Percentiles rank a stretch among this genome's conserved stretches.
These are phyloP conservation scores for Mamestra brassicae DNA, from an alignment of 2,888 invertebrate genomes.

Conservation along the genomic window DNA sequence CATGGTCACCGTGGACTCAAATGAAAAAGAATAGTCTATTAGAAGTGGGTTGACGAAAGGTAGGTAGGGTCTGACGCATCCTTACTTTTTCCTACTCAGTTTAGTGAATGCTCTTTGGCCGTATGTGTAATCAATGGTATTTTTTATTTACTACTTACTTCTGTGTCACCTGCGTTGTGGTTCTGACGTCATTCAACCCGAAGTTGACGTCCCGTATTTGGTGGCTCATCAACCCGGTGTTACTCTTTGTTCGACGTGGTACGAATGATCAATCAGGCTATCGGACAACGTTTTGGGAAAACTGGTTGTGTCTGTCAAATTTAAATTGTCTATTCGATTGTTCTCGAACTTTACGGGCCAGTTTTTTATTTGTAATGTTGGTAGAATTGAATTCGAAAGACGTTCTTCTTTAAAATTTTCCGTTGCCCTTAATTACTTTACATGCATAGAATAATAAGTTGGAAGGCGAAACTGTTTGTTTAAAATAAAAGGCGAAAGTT, in stretches of 20 bases:
- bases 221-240: slow-evolving; percentile 44
- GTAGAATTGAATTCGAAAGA: background rate
- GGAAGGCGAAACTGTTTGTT: slow-evolving; percentile 27
- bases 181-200: slow-evolving; percentile 42
- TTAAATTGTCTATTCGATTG: slow-evolving; percentile 18
- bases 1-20: too few relatives aligned
- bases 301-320: slow-evolving; percentile 22
- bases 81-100: background rate
- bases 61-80: slow-evolving; percentile 6
- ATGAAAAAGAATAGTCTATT: background rate
- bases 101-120: background rate
- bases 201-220: slow-evolving; percentile 66
- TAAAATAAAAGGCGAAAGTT: slow-evolving; percentile 49
- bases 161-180: slow-evolving; percentile 23
- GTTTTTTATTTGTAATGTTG: background rate
- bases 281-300: slow-evolving; percentile 15
- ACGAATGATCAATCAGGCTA: slow-evolving; percentile 45
- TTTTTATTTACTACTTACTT: background rate
- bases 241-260: slow-evolving; percentile 47
- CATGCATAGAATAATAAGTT: slow-evolving; percentile 2
- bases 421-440: slow-evolving; percentile 9
- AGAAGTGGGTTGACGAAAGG: background rate
- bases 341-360: slow-evolving; percentile 9
- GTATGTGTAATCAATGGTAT: background rate
- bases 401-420: background rate